Conservation (phyloP, 2,888 invertebrate genomes). For the Scaptomyza cyrtandrae region DNA sequence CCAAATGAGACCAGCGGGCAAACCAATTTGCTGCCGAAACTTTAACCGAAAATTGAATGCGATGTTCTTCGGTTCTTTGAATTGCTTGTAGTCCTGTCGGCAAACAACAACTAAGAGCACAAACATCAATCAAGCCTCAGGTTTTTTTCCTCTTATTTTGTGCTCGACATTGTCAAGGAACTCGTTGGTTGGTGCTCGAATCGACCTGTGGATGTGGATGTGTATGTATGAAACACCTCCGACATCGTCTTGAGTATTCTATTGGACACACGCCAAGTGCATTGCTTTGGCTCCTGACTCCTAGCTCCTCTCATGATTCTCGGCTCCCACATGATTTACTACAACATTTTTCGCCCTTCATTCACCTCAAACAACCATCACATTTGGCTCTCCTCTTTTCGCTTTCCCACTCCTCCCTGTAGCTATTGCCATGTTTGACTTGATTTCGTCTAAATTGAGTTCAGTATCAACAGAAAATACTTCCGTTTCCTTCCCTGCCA, state of each 20-base stretch:
- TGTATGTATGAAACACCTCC: slow-evolving; percentile 12
- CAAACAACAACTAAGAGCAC: slow-evolving; percentile 78
- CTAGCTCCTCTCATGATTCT: slow-evolving; percentile 5
- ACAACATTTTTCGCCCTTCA: slow-evolving; percentile 58
- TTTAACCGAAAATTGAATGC: slow-evolving; percentile 78
- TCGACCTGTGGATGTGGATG: not conserved
- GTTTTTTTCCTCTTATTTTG: slow-evolving; percentile 44
- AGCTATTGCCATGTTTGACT: slow-evolving; percentile 76
- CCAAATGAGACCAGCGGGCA: slow-evolving; percentile 29
- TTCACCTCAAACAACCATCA: not conserved
- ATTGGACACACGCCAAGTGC: slow-evolving; percentile 62
- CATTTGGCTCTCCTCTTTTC: not conserved
- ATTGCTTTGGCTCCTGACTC: slow-evolving; percentile 28
- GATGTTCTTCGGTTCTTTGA: slow-evolving; percentile 37
- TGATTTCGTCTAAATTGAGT: slow-evolving; percentile 81
- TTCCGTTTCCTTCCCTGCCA: slow-evolving; percentile 74
- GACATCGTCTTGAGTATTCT: slow-evolving; percentile 71
- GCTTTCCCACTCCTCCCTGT: slow-evolving; percentile 13
- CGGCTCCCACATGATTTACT: slow-evolving; percentile 79
- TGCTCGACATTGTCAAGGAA: slow-evolving; percentile 25
- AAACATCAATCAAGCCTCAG: slow-evolving; percentile 75
- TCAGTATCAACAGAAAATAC: slow-evolving; percentile 81
- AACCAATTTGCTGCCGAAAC: slow-evolving; percentile 66
- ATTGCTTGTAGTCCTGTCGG: slow-evolving; percentile 36
- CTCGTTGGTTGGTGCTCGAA: slow-evolving; percentile 23